A percentile compares a stretch with the other conserved stretches of the same genome.
phyloP scores from a whole-genome alignment of 2,113 vertebrate genomes.

The Antigone vipio region DNA sequence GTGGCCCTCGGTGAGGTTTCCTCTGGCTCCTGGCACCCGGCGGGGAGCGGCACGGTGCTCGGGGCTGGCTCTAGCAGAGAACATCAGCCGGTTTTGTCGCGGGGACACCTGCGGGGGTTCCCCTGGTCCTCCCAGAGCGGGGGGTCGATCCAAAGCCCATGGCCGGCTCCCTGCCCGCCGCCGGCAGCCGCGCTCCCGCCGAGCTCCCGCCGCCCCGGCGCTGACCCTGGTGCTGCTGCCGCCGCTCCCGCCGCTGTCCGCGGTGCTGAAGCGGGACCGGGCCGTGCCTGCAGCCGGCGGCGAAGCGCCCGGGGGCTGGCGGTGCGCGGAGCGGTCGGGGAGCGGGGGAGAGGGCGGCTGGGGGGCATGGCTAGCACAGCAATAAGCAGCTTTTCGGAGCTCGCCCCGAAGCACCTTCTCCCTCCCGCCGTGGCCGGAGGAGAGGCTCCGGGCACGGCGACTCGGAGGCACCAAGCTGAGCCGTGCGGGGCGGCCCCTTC shows the following conservation, averaged over 20 bases:
- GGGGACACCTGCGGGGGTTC: not conserved
- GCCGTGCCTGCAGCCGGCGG: too few relatives aligned
- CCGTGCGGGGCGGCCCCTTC: not conserved
- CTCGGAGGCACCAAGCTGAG: not conserved
- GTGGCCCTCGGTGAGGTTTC: not conserved
- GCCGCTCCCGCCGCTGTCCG: not conserved
- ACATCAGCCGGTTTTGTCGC: not conserved
- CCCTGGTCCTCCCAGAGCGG: not conserved
- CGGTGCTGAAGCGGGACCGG: not conserved
- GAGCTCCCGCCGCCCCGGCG: too few relatives aligned
- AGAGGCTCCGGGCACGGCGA: not conserved
- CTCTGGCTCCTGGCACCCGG: not conserved
- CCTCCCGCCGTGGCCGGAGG: too few relatives aligned
- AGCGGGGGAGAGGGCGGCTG: fast-evolving
- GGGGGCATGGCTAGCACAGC: not conserved
- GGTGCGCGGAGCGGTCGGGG: not conserved
- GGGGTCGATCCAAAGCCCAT: not conserved
- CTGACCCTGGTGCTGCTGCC: not conserved
- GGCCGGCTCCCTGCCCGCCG: not conserved
- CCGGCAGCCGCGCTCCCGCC: not conserved
- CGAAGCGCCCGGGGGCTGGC: too few relatives aligned
- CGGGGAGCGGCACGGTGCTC: not conserved
- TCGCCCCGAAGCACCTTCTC: not conserved
- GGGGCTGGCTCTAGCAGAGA: not conserved
- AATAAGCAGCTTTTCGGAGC: not conserved